Evolutionary conservation across 2,113 vertebrate species (phyloP).

Genomic region (Rhineura floridana): DNA sequence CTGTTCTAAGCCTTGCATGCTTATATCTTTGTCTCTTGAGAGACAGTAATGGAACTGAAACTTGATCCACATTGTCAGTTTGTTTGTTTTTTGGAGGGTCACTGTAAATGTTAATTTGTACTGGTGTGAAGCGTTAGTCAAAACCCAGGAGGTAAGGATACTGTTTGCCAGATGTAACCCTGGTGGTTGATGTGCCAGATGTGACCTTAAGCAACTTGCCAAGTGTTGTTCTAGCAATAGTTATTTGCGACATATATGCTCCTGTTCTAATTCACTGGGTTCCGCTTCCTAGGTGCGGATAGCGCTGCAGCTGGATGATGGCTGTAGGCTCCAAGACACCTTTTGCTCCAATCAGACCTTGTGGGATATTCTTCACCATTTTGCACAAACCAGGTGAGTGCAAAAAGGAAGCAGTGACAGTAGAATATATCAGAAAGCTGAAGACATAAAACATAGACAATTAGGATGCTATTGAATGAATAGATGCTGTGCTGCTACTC

Average conservation of each 20-base stretch:
- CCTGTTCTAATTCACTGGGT: not conserved
- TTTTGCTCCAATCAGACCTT: conserved; percentile 86
- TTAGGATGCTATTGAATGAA: not conserved
- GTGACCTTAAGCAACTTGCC: conserved; percentile 14
- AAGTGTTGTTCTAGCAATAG: not conserved
- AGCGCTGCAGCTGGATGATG: conserved; percentile 89
- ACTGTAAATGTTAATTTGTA: conserved; percentile 2
- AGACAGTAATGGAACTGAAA: conserved; percentile 14
- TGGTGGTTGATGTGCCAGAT: not conserved
- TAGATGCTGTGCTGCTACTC: not conserved
- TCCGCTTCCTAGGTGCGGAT: conserved; percentile 81
- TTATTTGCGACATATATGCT: not conserved
- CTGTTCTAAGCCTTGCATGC: not conserved
- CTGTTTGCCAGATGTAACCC: not conserved
- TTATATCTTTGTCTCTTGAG: not conserved
- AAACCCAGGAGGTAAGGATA: not conserved
- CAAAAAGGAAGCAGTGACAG: not conserved
- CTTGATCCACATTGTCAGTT: conserved; percentile 2
- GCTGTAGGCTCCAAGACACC: conserved; percentile 85
- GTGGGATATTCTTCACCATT: conserved; percentile 90
- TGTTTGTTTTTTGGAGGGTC: conserved; percentile 10
- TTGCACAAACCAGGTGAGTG: conserved; percentile 86
- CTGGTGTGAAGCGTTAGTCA: not conserved
- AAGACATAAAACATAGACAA: not conserved
- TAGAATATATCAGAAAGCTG: not conserved